phyloP scores from a whole-genome alignment of 2,888 invertebrate genomes.

The Odontomyia ornata region DNA sequence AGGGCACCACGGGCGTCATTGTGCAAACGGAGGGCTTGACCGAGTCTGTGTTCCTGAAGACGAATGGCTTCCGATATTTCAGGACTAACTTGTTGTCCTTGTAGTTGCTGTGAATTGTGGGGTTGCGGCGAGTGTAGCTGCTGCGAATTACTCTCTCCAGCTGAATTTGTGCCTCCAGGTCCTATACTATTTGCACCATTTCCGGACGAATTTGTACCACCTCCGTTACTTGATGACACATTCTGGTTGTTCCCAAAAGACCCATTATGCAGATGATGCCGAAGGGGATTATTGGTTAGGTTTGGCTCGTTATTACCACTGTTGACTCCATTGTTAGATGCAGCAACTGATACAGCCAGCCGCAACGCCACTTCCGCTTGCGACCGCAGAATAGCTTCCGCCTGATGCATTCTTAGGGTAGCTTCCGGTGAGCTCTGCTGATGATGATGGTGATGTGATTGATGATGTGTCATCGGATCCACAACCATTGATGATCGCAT shows the following conservation, averaged over 20 bases:
- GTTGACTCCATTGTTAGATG: constrained; percentile 54
- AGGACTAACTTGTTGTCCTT: constrained; percentile 69
- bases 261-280: constrained; percentile 47
- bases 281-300: constrained; percentile 48
- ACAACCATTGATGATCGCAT: constrained; percentile 65
- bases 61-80: constrained; percentile 77
- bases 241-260: constrained; percentile 12
- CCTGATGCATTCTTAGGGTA: constrained; percentile 78
- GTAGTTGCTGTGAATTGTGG: constrained; percentile 50
- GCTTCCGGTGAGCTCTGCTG: constrained; percentile 60
- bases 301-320: constrained; percentile 47
- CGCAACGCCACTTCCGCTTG: constrained; percentile 87
- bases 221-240: constrained; percentile 31
- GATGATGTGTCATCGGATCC: constrained; percentile 63
- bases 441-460: constrained; percentile 55
- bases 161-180: constrained; percentile 60
- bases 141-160: constrained; percentile 68
- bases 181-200: constrained; percentile 59
- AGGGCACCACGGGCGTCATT: constrained; percentile 78
- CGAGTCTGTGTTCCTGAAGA: constrained; percentile 80
- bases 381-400: constrained; percentile 81
- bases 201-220: not conserved
- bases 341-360: constrained; percentile 79
- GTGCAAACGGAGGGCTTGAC: constrained; percentile 83
- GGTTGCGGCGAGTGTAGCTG: constrained; percentile 51